Conservation (phyloP, 2,888 invertebrate genomes). For the Drosophila anceps region DNA sequence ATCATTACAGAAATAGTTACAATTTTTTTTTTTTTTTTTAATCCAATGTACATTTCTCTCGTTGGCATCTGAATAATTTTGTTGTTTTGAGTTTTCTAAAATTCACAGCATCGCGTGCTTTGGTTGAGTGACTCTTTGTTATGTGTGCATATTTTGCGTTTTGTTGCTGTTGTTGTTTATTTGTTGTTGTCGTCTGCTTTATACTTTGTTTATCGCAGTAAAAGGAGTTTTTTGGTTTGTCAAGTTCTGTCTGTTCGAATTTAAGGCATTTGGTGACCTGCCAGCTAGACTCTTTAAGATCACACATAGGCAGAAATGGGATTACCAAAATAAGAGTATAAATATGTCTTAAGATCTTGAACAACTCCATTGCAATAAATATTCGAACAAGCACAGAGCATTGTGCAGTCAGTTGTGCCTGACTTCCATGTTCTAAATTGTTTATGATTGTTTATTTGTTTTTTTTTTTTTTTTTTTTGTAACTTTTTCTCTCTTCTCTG, state of each 20-base stretch:
- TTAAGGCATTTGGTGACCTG: neutral
- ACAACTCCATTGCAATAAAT: neutral
- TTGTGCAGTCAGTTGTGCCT: neutral
- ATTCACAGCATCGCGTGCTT: slow-evolving; percentile 61
- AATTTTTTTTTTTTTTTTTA: neutral
- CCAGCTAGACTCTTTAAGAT: too few relatives aligned
- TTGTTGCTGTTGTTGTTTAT: too few relatives aligned
- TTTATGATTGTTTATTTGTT: too few relatives aligned
- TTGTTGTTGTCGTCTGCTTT: slow-evolving; percentile 35
- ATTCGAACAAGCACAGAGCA: neutral
- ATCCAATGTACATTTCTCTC: neutral
- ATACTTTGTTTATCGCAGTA: neutral
- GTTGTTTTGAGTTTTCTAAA: neutral
- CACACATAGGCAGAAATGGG: neutral
- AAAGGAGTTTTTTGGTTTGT: neutral
- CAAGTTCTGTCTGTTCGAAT: neutral
- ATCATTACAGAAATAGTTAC: neutral
- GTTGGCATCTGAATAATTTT: neutral
- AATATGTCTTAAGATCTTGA: neutral
- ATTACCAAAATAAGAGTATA: neutral
- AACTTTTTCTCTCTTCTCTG: slow-evolving; percentile 17
- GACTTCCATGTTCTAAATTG: slow-evolving; percentile 3
- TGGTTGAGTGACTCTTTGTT: slow-evolving; percentile 58
- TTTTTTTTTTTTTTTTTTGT: slow-evolving; percentile 1
- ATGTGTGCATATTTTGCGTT: slow-evolving; percentile 38